Conservation (phyloP, 2,888 invertebrate genomes). For the Slavum lentiscoides region DNA sequence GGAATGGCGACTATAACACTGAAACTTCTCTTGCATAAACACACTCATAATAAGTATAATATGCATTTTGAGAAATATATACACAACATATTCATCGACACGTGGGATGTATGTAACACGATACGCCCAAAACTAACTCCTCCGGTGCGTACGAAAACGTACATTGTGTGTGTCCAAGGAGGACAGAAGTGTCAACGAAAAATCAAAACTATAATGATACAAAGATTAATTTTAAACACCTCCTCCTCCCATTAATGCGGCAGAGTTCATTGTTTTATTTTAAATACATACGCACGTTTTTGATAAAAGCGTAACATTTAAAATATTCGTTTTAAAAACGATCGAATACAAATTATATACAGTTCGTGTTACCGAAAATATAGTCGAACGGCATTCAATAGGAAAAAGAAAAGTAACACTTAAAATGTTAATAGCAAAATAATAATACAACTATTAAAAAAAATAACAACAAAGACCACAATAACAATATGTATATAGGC, state of each 20-base stretch:
- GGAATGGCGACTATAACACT: constrained; percentile 14
- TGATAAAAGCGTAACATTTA: background rate
- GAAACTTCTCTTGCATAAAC: constrained; percentile 29
- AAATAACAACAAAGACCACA: no score
- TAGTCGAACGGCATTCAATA: background rate
- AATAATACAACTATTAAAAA: no score
- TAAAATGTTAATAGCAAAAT: background rate
- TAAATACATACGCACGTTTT: background rate
- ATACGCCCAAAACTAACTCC: no score
- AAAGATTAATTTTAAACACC: background rate
- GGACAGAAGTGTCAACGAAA: background rate
- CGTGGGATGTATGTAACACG: no score
- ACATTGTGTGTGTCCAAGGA: background rate
- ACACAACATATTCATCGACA: background rate
- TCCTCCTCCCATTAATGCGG: no score
- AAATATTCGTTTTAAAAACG: background rate
- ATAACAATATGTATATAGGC: no score
- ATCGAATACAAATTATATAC: background rate
- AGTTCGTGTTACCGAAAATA: background rate
- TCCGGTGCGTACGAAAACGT: no score
- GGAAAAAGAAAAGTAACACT: constrained; percentile 13
- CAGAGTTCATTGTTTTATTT: background rate
- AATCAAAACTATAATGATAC: background rate
- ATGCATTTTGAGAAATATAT: constrained; percentile 12
- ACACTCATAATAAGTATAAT: background rate